A percentile compares a stretch with the other conserved stretches of the same genome.
phyloP scores from a whole-genome alignment of 2,888 invertebrate genomes.

The Agriopis marginaria region DNA sequence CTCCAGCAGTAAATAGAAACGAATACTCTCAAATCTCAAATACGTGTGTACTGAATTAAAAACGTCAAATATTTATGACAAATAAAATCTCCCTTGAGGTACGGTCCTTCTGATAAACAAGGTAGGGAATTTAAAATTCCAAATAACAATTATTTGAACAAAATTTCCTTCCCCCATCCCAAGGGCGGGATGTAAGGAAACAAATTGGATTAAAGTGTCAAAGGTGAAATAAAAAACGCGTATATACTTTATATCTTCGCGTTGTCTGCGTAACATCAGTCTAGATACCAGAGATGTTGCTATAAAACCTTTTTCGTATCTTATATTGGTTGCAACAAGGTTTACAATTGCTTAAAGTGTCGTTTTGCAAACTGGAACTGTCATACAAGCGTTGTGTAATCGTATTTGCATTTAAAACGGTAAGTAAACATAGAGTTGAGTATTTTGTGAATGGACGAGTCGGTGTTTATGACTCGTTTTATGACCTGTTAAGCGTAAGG shows the following conservation, averaged over 20 bases:
- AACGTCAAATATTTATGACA: slow-evolving; percentile 51
- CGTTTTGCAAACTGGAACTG: slow-evolving; percentile 61
- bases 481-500: slow-evolving; percentile 83
- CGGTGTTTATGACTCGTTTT: slow-evolving; percentile 81
- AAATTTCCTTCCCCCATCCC: slow-evolving; percentile 79
- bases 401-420: slow-evolving; percentile 83
- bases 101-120: slow-evolving; percentile 55
- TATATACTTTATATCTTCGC: slow-evolving; percentile 73
- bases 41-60: slow-evolving; percentile 44
- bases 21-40: slow-evolving; percentile 13
- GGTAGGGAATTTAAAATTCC: slow-evolving; percentile 71
- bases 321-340: slow-evolving; percentile 49
- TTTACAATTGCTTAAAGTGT: slow-evolving; percentile 51
- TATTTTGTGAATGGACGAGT: slow-evolving; percentile 79
- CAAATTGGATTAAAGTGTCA: slow-evolving; percentile 86
- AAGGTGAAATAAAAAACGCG: slow-evolving; percentile 84
- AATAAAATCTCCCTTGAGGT: slow-evolving; percentile 48
- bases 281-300: slow-evolving; percentile 37
- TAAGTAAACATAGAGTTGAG: slow-evolving; percentile 78
- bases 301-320: slow-evolving; percentile 29
- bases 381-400: slow-evolving; percentile 68
- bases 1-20: slow-evolving; percentile 17
- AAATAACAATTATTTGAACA: slow-evolving; percentile 82
- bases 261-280: slow-evolving; percentile 76
- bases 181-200: slow-evolving; percentile 78